Evolutionary conservation across 2,888 invertebrate genomes (phyloP), one percentile per base, ranked within the genome.

Genomic region (Acanthosepion lycidas): DNA sequence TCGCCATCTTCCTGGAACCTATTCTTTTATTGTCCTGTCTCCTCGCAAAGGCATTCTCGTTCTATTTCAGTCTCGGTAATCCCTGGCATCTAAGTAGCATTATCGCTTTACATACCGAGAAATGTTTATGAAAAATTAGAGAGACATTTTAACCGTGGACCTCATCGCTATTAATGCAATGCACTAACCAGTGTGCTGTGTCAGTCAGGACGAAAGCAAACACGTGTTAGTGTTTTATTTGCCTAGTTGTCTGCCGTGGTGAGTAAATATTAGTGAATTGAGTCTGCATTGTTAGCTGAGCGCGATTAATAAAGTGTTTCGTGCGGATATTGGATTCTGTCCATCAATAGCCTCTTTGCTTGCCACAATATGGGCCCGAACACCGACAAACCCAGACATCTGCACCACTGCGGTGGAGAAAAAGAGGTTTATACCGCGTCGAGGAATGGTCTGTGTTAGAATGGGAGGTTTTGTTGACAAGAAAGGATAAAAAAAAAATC

Each of bases 231-330:
- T 78, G 78, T n/a, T 15, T n/a, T 78, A 78, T 78, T 78, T 78
- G n/a, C 78, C 28, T n/a, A 1, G 28, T 78, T 78, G 78, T 78
- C 78, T 78, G 78, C 78, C 78, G 28, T 78, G 28, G 8, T 78
- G 28, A n/a, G 78, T 78, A 78, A 78, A 78, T 78, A 78, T 78
- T 78, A 78, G 78, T 15, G 28, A 78, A 78, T n/a, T n/a, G 78
- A 78, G 78, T n/a, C 78, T 6, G 8, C 78, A 9, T 28, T 78
- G 78, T 78, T 28, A 28, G 78, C 78, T 78, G 78, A 78, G 28
- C 78, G 78, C 78, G 78, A n/a, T 78, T 78, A 78, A n/a, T 78
- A 78, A 78, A 78, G 78, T 78, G 78, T 78, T 78, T 78, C 78
- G 78, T 78, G 78, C 78, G 78, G 78, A 78, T 78, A 78, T 78